Evolutionary conservation across 2,797 vertebrate species (phyloP), one percentile per base, ranked within the genome.

Genomic region (Poecile montanus): DNA sequence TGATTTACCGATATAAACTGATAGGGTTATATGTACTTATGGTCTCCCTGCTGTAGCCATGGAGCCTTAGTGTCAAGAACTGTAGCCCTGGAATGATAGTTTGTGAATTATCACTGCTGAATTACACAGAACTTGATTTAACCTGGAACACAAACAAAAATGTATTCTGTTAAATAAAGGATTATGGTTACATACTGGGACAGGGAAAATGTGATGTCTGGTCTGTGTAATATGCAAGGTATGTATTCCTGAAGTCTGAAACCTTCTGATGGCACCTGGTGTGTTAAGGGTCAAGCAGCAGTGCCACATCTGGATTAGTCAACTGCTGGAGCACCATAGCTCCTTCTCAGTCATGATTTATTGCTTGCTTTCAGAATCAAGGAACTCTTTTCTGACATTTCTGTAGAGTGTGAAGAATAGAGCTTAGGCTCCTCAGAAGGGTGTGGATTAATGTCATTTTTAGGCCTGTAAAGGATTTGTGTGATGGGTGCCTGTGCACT

Each of bases 151-250:
- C 27, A 81, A 74, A 53, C 4, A 62, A 10, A 65, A 48, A 57
- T 4, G 9, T 22, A 10, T 68, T 16, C 14, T 58, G 15, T 29
- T 56, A 73, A 76, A 63, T 36, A 26, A 65, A 89, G 19, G 13
- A 47, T 38, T 10, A 14, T 11, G 4, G 13, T 44, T 61, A 58
- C 0, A 0, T 30, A 47, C 10, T 14, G 16, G 14, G 11, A 62
- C 9, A 13, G 10, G 7, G 21, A 3, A 50, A 72, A 57, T 8
- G 7, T n/a, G n/a, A 22, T 4, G 2, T n/a, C 58, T 77, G 9
- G n/a, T 63, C 15, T 56, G 11, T 40, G 9, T 5, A 21, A 22
- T 13, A 34, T 60, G 8, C 17, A 42, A 84, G 14, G 7, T 23
- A 8, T 10, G 8, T 27, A 16, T 18, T 71, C 19, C 53, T 66